phyloP scores from a whole-genome alignment of 2,113 vertebrate genomes.

The Vireo altiloquus region DNA sequence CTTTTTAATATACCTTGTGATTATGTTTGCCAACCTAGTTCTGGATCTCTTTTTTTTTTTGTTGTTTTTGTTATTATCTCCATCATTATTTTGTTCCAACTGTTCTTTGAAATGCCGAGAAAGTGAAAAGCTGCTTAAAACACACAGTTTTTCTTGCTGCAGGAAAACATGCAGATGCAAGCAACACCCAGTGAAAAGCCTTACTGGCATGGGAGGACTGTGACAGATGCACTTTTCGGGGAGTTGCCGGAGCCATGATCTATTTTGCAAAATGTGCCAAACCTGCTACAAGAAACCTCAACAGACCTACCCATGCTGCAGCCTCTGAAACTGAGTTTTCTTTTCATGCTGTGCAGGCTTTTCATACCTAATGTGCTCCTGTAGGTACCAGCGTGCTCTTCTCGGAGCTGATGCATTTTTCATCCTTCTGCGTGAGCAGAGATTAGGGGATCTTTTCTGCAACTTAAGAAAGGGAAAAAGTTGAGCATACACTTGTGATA shows the following conservation, averaged over 20 bases:
- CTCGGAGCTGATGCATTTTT: background rate
- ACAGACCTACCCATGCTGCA: background rate
- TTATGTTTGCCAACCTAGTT: conserved; percentile 11
- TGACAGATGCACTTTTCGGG: background rate
- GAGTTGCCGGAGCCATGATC: background rate
- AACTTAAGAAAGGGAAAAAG: background rate
- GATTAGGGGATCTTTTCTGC: background rate
- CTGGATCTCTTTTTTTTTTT: background rate
- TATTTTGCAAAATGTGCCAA: background rate
- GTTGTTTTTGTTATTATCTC: background rate
- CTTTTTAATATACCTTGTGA: conserved; percentile 35
- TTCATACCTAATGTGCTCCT: background rate
- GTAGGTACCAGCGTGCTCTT: background rate
- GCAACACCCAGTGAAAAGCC: background rate
- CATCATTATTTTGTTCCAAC: background rate
- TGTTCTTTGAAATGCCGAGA: background rate
- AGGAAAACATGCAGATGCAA: background rate
- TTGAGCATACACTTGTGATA: background rate
- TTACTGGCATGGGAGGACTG: background rate
- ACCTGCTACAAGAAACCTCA: background rate
- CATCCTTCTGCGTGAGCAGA: background rate
- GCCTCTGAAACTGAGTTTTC: background rate
- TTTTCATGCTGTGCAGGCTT: background rate
- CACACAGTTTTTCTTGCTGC: background rate
- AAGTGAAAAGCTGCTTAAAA: background rate